phyloP scores from a whole-genome alignment of 2,888 invertebrate species.

The Heliconius erato region DNA sequence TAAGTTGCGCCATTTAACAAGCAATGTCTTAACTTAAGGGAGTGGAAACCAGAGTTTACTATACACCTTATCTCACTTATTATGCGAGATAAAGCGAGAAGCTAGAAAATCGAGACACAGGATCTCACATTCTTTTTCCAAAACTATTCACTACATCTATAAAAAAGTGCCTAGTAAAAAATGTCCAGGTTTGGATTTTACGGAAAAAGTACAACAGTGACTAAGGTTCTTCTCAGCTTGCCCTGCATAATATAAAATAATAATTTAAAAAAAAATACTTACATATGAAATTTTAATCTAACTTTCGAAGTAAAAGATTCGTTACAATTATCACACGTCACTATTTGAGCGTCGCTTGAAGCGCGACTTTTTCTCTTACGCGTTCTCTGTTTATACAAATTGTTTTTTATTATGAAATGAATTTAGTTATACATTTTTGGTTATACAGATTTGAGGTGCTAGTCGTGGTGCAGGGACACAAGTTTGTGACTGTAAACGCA shows the following conservation, averaged over 20 bases:
- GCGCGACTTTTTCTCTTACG: constrained; percentile 65
- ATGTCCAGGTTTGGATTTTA: not conserved
- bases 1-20: too few relatives aligned
- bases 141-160: not conserved
- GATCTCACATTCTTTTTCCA: not conserved
- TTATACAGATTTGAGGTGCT: too few relatives aligned
- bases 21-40: too few relatives aligned
- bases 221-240: not conserved
- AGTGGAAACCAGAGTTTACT: too few relatives aligned
- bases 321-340: constrained; percentile 79
- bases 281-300: constrained; percentile 83
- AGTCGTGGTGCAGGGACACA: too few relatives aligned
- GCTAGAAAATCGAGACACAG: not conserved
- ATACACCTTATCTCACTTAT: too few relatives aligned
- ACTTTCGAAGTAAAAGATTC: constrained; percentile 83
- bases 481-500: too few relatives aligned
- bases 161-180: not conserved
- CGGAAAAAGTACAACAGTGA: not conserved
- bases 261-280: constrained; percentile 56
- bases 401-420: not conserved
- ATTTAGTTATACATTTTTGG: too few relatives aligned
- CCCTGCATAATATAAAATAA: not conserved
- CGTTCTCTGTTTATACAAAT: constrained; percentile 58
- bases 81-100: too few relatives aligned
- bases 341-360: constrained; percentile 72